Conservation (phyloP, 1,140 invertebrate species). For the Drosophila mauritiana region DNA sequence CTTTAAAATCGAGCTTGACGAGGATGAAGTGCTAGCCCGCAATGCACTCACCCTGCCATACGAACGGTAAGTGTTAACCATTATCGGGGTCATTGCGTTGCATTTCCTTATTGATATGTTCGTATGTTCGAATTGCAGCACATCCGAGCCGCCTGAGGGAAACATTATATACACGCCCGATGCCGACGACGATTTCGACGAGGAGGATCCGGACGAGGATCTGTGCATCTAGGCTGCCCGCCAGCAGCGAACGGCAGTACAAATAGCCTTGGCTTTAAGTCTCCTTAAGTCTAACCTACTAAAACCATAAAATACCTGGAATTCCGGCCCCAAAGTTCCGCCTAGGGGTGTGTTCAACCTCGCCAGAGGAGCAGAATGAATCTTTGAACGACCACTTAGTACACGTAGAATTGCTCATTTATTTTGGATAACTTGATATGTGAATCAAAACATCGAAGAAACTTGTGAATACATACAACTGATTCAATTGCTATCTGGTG, state of each 20-base stretch:
- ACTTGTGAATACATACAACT: conserved; percentile 37
- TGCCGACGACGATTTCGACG: conserved; percentile 86
- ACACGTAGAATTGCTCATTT: conserved; percentile 53
- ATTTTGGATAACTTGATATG: conserved; percentile 53
- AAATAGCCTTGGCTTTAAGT: conserved; percentile 81
- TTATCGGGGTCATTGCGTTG: too few relatives aligned
- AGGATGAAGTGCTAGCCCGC: conserved; percentile 79
- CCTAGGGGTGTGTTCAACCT: conserved; percentile 13
- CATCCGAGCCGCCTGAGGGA: conserved; percentile 71
- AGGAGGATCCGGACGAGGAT: conserved; percentile 86
- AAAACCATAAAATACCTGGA: conserved; percentile 41
- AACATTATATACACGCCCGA: conserved; percentile 86
- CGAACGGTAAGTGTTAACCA: conserved; percentile 62
- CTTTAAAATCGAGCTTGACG: conserved; percentile 81
- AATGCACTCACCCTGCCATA: conserved; percentile 83
- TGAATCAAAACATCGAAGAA: conserved; percentile 46
- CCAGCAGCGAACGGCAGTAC: conserved; percentile 67
- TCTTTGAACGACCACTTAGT: conserved; percentile 31
- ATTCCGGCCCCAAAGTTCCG: conserved; percentile 26
- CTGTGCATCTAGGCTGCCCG: conserved; percentile 59
- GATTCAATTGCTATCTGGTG: conserved; percentile 38
- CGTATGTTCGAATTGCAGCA: conserved; percentile 26
- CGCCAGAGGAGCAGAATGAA: conserved; percentile 15
- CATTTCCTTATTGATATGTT: neutral
- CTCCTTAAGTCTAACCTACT: conserved; percentile 57